A percentile compares a stretch with the other conserved stretches of the same genome.
Conservation (phyloP, 2,113 vertebrate species). For the Phrynocephalus versicolor region DNA sequence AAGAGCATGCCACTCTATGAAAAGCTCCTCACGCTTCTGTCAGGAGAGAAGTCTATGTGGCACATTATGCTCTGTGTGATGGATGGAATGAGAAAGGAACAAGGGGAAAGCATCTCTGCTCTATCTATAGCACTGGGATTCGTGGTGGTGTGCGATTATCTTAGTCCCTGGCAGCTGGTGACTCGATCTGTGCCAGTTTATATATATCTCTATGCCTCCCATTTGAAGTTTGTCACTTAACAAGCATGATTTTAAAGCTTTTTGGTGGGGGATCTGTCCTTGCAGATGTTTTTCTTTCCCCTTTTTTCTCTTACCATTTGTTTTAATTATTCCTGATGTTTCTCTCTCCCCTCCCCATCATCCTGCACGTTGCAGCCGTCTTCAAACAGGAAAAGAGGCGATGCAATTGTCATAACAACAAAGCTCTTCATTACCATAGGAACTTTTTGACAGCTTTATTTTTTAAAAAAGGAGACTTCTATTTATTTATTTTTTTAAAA, state of each 20-base stretch:
- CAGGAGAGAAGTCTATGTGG: conserved; percentile 2
- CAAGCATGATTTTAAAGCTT: conserved; percentile 43
- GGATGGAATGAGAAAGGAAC: conserved; percentile 5
- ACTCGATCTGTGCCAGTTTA: background rate
- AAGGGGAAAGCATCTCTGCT: fast-evolving
- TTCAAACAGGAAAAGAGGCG: conserved; percentile 72
- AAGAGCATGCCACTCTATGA: conserved; percentile 16
- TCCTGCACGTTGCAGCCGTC: conserved; percentile 60
- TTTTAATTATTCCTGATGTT: conserved; percentile 78
- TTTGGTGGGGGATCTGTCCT: conserved; percentile 59
- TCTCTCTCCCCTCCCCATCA: conserved; percentile 58
- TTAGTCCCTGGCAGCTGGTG: background rate
- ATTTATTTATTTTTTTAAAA: conserved; percentile 50
- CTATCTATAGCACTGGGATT: background rate
- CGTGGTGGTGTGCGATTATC: background rate
- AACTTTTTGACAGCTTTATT: conserved; percentile 81
- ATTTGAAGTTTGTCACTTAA: conserved; percentile 59
- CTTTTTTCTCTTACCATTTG: conserved; percentile 59
- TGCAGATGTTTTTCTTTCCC: conserved; percentile 58
- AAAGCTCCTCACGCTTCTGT: background rate
- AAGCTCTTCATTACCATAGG: conserved; percentile 79
- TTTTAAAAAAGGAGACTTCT: conserved; percentile 62
- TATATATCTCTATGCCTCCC: conserved; percentile 10
- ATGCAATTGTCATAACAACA: conserved; percentile 85
- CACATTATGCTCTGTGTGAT: background rate